phyloP scores from a whole-genome alignment of 2,888 invertebrate species.

The Rhyacophila evoluta region DNA sequence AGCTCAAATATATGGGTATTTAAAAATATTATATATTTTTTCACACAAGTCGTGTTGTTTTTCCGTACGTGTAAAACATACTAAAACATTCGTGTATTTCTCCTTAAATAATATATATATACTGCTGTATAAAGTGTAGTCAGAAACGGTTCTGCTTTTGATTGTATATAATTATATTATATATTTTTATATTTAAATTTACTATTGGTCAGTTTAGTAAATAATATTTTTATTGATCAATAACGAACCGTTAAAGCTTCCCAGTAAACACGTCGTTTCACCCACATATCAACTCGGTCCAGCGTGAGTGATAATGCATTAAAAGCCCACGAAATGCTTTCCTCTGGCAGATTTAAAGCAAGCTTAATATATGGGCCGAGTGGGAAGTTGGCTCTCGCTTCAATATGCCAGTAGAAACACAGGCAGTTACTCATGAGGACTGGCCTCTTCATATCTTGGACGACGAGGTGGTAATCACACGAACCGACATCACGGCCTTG shows the following conservation, averaged over 20 bases:
- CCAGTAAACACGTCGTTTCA: slow-evolving; percentile 37
- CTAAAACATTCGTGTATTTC: too few relatives aligned
- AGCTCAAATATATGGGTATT: too few relatives aligned
- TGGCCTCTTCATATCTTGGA: slow-evolving; percentile 12
- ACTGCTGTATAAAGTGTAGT: too few relatives aligned
- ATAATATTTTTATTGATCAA: not conserved
- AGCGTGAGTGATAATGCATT: slow-evolving; percentile 25
- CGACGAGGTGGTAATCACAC: slow-evolving; percentile 5
- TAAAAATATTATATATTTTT: too few relatives aligned
- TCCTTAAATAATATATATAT: too few relatives aligned
- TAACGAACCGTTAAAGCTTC: not conserved
- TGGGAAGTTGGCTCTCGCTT: not conserved
- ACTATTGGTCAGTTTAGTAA: not conserved
- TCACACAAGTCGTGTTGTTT: too few relatives aligned
- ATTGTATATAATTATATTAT: too few relatives aligned
- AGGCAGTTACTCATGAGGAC: slow-evolving; percentile 9
- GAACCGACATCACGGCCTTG: not conserved
- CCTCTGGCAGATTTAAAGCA: slow-evolving; percentile 23
- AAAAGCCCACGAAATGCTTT: slow-evolving; percentile 22
- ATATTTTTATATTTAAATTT: not conserved
- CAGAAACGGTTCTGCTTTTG: too few relatives aligned
- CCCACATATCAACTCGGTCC: slow-evolving; percentile 11
- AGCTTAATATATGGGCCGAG: not conserved
- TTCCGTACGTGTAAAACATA: too few relatives aligned
- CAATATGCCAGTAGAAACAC: not conserved